Conservation (phyloP, 1,140 invertebrate genomes). For the Drosophila teissieri region DNA sequence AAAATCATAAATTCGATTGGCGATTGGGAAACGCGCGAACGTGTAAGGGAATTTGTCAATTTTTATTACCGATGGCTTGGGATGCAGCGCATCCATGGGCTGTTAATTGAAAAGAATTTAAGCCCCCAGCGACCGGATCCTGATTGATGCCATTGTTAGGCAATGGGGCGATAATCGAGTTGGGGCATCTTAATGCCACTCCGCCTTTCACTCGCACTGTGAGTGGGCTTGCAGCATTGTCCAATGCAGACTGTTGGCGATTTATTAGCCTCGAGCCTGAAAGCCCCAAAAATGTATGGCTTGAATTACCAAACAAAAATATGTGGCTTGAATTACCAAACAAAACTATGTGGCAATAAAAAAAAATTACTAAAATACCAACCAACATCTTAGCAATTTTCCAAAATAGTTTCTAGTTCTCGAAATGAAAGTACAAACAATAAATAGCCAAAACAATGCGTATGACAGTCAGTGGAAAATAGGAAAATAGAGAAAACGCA, state of each 20-base stretch:
- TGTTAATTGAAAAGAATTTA: slow-evolving; percentile 34
- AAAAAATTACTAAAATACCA: not conserved
- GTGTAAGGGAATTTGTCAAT: slow-evolving; percentile 10
- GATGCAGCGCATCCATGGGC: not conserved
- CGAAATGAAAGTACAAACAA: no score
- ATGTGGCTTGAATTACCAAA: no score
- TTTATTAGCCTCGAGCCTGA: no score
- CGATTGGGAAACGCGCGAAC: not conserved
- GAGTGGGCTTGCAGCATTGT: not conserved
- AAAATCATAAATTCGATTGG: slow-evolving; percentile 45
- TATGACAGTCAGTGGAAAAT: no score
- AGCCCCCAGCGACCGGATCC: slow-evolving; percentile 7
- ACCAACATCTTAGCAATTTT: no score
- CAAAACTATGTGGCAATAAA: not conserved
- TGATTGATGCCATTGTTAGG: slow-evolving; percentile 35
- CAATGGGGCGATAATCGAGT: slow-evolving; percentile 15
- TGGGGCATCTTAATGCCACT: slow-evolving; percentile 2
- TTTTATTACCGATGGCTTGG: not conserved
- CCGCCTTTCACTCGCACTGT: slow-evolving; percentile 1
- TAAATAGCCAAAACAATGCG: no score
- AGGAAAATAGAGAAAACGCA: no score
- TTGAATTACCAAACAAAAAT: no score
- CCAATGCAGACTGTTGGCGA: slow-evolving; percentile 4
- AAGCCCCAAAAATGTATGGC: no score
- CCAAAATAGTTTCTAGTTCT: no score